These are phyloP conservation scores for Tenthredo livida DNA, from an alignment of 2,888 invertebrate genomes.

Conservation along the genomic window DNA sequence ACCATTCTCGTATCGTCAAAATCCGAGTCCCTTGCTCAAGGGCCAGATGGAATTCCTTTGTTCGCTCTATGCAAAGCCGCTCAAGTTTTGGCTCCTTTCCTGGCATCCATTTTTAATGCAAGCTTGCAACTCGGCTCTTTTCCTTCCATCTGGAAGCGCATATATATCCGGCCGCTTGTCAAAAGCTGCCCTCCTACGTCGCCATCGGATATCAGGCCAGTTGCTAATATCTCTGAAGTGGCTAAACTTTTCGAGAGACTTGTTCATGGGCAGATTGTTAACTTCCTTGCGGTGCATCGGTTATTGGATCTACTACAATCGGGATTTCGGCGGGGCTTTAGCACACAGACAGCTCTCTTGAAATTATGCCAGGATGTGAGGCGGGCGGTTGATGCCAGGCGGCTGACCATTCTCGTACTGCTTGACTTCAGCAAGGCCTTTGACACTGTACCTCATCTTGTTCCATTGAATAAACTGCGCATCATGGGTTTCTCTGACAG, in stretches of 20 bases:
- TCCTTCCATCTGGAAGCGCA: neutral
- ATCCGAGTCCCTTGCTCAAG: neutral
- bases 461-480: too few relatives aligned
- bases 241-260: neutral
- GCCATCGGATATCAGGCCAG: neutral
- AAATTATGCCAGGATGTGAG: neutral
- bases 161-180: neutral
- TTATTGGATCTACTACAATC: neutral
- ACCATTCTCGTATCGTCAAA: too few relatives aligned
- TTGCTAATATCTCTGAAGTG: neutral
- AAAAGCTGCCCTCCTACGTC: neutral
- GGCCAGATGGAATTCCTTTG: neutral
- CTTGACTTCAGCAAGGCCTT: neutral
- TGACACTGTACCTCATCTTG: neutral
- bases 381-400: neutral
- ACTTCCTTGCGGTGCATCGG: neutral
- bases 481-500: too few relatives aligned
- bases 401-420: neutral
- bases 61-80: neutral
- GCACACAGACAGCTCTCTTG: neutral
- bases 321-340: neutral
- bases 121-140: neutral
- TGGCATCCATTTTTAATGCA: neutral
- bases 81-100: neutral
- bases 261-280: neutral